Percentiles rank a stretch among this genome's conserved stretches.
These are phyloP conservation scores for Stenodema calcarata DNA, from an alignment of 2,888 invertebrate species.

Conservation along the genomic window DNA sequence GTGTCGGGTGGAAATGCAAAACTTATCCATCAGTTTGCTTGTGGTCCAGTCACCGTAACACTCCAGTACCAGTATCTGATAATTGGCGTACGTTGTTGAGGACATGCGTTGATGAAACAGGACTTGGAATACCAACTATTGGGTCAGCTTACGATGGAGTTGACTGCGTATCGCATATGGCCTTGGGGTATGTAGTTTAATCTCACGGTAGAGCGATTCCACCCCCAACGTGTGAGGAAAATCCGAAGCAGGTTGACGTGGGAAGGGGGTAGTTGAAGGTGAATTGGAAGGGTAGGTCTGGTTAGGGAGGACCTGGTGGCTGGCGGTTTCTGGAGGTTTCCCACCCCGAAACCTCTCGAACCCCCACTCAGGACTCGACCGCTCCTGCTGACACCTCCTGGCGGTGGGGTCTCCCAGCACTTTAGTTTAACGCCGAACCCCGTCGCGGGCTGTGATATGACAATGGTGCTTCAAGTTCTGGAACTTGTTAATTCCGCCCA, in stretches of 20 bases:
- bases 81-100: no score
- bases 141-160: no score
- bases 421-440: not conserved
- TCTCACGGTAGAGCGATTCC: no score
- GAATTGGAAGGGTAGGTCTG: not conserved
- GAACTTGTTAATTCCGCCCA: conserved; percentile 69
- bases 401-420: conserved; percentile 13
- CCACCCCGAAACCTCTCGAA: conserved; percentile 1
- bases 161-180: no score
- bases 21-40: no score
- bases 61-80: no score
- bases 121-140: no score
- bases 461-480: conserved; percentile 78
- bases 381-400: not conserved
- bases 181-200: no score
- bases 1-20: no score
- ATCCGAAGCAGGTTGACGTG: not conserved
- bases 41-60: no score
- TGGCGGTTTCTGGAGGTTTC: not conserved
- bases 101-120: no score
- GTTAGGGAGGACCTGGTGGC: not conserved
- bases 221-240: not conserved
- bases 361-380: not conserved
- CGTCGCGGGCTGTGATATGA: conserved; percentile 28
- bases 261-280: no score